phyloP scores from a whole-genome alignment of 2,888 invertebrate genomes.

The Macaria notata region DNA sequence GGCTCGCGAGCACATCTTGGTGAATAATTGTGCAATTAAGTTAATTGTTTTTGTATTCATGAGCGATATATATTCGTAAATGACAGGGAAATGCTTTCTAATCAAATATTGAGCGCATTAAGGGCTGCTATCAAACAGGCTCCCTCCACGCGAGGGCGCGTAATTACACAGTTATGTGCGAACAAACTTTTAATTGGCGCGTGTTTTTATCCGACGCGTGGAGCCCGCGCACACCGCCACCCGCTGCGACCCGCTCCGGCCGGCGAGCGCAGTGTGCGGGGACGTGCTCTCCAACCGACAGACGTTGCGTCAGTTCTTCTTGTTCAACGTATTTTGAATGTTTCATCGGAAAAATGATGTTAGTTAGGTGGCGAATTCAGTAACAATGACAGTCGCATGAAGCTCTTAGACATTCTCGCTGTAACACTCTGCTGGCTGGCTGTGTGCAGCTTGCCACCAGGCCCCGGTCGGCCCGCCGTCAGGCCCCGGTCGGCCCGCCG shows the following conservation, averaged over 20 bases:
- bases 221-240: too few species aligned
- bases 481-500: neutral
- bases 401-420: slow-evolving; percentile 3
- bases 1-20: too few species aligned
- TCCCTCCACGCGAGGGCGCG: slow-evolving; percentile 1
- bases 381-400: slow-evolving; percentile 1
- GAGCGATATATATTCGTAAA: slow-evolving; percentile 14
- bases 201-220: slow-evolving; percentile 22
- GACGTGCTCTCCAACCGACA: too few species aligned
- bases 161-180: slow-evolving; percentile 18
- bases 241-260: too few species aligned
- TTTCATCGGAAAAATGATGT: neutral
- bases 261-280: too few species aligned
- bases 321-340: too few species aligned
- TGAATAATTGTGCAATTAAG: too few species aligned
- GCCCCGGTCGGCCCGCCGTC: neutral
- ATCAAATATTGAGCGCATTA: slow-evolving; percentile 26
- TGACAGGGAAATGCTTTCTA: slow-evolving; percentile 8
- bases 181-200: slow-evolving; percentile 30
- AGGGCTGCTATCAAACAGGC: neutral
- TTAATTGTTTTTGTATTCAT: neutral
- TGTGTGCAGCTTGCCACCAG: neutral
- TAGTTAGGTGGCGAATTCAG: neutral
- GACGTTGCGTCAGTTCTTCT: too few species aligned
- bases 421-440: slow-evolving; percentile 6